Percentiles rank a stretch among this genome's conserved stretches.
Evolutionary conservation across 2,113 vertebrate species (phyloP).

Genomic region (Prionailurus bengalensis): DNA sequence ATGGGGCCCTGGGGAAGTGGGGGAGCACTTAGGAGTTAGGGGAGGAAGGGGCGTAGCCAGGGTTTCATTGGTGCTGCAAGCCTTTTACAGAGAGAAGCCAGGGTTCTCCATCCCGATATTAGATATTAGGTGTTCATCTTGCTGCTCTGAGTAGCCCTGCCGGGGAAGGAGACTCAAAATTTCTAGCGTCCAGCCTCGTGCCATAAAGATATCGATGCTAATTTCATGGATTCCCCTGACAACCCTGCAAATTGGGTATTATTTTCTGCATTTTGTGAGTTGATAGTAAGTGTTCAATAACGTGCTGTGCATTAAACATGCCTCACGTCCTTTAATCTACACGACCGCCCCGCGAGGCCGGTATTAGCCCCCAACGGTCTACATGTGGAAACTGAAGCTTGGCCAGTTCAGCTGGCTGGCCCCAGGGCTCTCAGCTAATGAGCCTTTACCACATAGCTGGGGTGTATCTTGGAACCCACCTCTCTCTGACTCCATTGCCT

Average conservation of each 20-base stretch:
- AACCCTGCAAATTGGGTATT: neutral
- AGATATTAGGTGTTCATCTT: fast-evolving
- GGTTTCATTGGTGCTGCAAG: no score
- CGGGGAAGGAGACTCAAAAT: neutral
- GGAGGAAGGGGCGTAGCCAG: neutral
- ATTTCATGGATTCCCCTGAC: neutral
- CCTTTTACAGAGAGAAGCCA: neutral
- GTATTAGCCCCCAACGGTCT: neutral
- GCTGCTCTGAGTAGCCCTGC: neutral
- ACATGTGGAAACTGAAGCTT: neutral
- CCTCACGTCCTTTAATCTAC: neutral
- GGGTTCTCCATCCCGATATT: neutral
- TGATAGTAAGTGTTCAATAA: neutral
- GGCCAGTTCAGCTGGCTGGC: neutral
- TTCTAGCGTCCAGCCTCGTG: neutral
- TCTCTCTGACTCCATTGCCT: neutral
- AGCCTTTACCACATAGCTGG: neutral
- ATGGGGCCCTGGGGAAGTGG: neutral
- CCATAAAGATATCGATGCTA: neutral
- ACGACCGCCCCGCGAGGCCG: neutral
- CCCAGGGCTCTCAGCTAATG: neutral
- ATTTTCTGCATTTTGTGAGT: neutral
- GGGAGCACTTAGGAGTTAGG: neutral
- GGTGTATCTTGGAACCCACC: neutral
- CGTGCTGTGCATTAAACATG: neutral